Evolutionary conservation across 1,140 invertebrate genomes (phyloP).

Genomic region (Oryzaephilus surinamensis): DNA sequence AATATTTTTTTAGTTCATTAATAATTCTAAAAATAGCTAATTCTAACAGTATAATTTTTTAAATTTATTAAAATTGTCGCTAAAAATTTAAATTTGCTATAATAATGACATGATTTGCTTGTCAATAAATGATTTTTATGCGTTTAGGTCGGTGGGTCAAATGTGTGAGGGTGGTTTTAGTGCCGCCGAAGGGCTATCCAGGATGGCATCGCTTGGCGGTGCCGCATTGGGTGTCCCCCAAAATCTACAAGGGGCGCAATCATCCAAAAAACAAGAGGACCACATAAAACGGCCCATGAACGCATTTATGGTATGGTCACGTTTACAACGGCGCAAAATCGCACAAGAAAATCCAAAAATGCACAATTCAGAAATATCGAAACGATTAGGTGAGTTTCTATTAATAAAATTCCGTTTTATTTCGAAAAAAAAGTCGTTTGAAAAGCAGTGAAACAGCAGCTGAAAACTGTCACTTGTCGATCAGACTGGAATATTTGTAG

Average conservation of each 20-base stretch:
- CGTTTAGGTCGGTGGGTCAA: conserved; percentile 28
- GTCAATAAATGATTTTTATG: conserved; percentile 3
- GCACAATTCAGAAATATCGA: conserved; percentile 97
- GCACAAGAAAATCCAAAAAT: conserved; percentile 97
- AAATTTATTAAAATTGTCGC: no score
- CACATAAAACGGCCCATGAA: conserved; percentile 85
- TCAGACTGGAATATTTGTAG: conserved; percentile 31
- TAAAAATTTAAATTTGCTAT: no score
- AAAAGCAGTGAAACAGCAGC: neutral
- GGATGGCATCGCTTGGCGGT: conserved; percentile 35
- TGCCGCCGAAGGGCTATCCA: conserved; percentile 34
- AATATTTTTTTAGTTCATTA: no score
- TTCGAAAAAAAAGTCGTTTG: neutral
- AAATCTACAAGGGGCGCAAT: conserved; percentile 21
- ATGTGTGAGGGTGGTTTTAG: conserved; percentile 35
- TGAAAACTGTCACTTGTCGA: conserved; percentile 11
- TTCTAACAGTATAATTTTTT: no score
- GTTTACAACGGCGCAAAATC: conserved; percentile 79
- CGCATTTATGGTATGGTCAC: conserved; percentile 82
- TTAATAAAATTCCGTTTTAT: neutral
- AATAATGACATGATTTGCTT: no score
- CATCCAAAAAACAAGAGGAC: conserved; percentile 45
- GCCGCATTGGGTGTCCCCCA: conserved; percentile 29
- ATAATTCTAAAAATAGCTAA: no score
- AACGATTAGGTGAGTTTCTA: conserved; percentile 69